These are phyloP conservation scores for Galemys pyrenaicus DNA, from an alignment of 2,113 vertebrate species.

Conservation along the genomic window DNA sequence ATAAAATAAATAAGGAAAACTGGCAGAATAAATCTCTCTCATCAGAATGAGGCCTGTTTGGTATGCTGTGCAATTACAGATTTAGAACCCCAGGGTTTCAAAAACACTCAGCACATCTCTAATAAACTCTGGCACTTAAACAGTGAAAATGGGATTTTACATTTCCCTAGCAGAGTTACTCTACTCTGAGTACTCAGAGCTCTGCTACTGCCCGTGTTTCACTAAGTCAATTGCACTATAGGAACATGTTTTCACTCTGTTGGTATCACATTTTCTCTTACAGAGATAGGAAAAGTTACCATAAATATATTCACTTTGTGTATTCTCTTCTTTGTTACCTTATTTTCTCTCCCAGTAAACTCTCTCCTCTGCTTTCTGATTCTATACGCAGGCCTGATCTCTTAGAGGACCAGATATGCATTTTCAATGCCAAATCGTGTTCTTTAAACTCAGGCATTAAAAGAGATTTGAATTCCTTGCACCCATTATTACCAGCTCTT, in stretches of 20 bases:
- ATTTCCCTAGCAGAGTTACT: not conserved
- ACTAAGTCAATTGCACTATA: not conserved
- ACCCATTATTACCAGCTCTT: not conserved
- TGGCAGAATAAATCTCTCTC: not conserved
- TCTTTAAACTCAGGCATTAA: not conserved
- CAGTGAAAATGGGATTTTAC: not conserved
- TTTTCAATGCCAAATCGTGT: not conserved
- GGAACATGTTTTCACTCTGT: constrained; percentile 11
- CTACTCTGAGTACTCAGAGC: too few species aligned
- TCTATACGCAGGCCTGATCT: not conserved
- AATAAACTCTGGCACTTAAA: not conserved
- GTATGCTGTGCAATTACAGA: not conserved
- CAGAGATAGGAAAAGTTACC: not conserved
- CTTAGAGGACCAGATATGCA: not conserved
- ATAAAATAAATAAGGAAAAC: not conserved
- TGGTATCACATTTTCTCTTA: not conserved
- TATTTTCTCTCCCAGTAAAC: not conserved
- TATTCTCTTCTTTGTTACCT: not conserved
- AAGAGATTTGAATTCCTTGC: not conserved
- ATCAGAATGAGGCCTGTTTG: not conserved
- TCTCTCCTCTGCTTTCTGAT: not conserved
- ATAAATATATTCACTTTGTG: not conserved
- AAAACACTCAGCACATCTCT: not conserved
- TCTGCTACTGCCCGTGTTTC: not conserved
- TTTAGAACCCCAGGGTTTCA: not conserved